phyloP scores from a whole-genome alignment of 2,888 invertebrate genomes.

The Brenthis daphne region DNA sequence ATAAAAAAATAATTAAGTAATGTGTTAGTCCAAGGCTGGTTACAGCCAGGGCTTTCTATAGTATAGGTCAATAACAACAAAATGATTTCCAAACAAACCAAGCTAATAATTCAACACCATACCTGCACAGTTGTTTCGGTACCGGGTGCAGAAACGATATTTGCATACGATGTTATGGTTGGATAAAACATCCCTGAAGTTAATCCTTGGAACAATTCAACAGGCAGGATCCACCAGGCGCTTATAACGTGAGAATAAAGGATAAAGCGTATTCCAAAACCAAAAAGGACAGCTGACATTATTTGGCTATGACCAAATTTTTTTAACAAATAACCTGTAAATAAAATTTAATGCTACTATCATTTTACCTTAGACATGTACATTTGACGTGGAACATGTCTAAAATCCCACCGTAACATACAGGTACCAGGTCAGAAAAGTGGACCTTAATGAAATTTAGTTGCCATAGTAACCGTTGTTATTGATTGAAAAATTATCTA shows the following conservation, averaged over 20 bases:
- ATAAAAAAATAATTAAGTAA: no score
- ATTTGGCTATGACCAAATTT: conserved; percentile 91
- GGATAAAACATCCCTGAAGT: conserved; percentile 95
- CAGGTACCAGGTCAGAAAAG: no score
- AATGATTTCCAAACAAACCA: no score
- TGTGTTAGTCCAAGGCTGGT: no score
- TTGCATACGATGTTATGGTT: conserved; percentile 94
- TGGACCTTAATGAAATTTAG: no score
- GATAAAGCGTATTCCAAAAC: conserved; percentile 90
- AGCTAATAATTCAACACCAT: conserved; percentile 24
- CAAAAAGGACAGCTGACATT: conserved; percentile 91
- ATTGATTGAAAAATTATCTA: no score
- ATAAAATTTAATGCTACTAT: conserved; percentile 27
- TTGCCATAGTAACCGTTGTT: no score
- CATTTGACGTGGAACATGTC: no score
- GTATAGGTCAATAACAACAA: no score
- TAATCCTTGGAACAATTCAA: conserved; percentile 93
- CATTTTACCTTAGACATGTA: no score
- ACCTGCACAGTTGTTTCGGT: conserved; percentile 94
- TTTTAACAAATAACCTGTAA: conserved; percentile 86
- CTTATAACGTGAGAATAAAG: conserved; percentile 90
- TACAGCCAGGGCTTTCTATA: no score
- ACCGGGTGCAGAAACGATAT: conserved; percentile 90
- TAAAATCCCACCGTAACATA: no score
- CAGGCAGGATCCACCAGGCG: conserved; percentile 92